Conservation (phyloP, 30 jellyfish, hydroid and myxozoan genomes). For the Clytia hemisphaerica region DNA sequence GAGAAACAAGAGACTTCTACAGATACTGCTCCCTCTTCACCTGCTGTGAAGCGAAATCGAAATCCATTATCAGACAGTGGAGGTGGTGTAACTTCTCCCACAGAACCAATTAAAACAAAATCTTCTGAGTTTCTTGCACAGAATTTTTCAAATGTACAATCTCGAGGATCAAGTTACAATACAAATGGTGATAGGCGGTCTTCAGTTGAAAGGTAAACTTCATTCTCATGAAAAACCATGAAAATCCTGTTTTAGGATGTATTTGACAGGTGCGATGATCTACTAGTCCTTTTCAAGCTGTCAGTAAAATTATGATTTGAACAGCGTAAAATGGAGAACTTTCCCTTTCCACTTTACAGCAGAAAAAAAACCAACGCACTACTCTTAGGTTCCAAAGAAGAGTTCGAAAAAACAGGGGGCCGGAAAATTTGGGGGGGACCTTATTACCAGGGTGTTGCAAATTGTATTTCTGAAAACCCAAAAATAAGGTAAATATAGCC, state of each 20-base stretch:
- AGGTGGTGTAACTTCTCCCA: conserved; percentile 27
- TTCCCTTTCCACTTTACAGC: too few species aligned
- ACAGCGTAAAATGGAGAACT: too few species aligned
- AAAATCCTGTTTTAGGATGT: background rate
- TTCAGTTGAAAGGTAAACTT: conserved; percentile 8
- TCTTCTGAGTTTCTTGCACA: conserved; percentile 10
- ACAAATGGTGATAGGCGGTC: conserved; percentile 11
- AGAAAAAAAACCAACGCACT: too few species aligned
- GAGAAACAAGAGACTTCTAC: background rate
- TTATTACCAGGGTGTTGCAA: too few species aligned
- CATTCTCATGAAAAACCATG: background rate
- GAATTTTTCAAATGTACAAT: background rate
- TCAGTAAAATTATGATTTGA: too few species aligned
- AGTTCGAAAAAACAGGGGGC: too few species aligned
- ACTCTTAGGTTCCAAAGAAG: too few species aligned
- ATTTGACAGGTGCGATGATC: too few species aligned
- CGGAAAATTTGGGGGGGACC: too few species aligned
- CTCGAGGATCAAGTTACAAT: conserved; percentile 29
- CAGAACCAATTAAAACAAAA: conserved; percentile 19
- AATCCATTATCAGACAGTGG: conserved; percentile 15
- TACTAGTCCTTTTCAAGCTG: too few species aligned
- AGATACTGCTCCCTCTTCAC: conserved; percentile 13
- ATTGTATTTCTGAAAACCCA: too few species aligned
- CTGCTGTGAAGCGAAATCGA: conserved; percentile 5
- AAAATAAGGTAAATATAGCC: too few species aligned